Conservation (phyloP, 2,888 invertebrate species). For the Drosophila subsilvestris region DNA sequence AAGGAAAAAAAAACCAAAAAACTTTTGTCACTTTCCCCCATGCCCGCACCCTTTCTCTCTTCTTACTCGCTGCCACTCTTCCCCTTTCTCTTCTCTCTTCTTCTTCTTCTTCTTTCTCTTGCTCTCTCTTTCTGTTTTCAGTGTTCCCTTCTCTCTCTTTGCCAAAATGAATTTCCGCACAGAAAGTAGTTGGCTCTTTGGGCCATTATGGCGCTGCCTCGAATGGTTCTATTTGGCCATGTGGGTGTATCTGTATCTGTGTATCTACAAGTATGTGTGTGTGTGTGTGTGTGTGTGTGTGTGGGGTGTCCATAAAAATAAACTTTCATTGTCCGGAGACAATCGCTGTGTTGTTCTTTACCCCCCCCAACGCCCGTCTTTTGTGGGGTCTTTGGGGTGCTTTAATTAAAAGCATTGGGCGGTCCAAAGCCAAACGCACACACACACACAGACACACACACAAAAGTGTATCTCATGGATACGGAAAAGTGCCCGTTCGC, state of each 20-base stretch:
- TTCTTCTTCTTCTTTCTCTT: neutral
- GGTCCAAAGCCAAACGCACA: slow-evolving; percentile 59
- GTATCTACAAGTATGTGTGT: neutral
- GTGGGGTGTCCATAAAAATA: slow-evolving; percentile 57
- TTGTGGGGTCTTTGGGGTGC: slow-evolving; percentile 30
- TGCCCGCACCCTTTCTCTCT: neutral
- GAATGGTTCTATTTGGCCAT: neutral
- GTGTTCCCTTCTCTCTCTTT: slow-evolving; percentile 6
- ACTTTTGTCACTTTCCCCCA: slow-evolving; percentile 15
- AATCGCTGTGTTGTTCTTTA: slow-evolving; percentile 17
- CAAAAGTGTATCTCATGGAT: slow-evolving; percentile 64
- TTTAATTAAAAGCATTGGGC: slow-evolving; percentile 71
- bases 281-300: slow-evolving; percentile 1
- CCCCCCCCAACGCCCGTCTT: neutral
- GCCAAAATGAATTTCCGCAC: slow-evolving; percentile 53
- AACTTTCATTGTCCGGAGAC: slow-evolving; percentile 38
- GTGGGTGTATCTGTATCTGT: slow-evolving; percentile 15
- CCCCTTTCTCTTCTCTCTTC: too few species aligned
- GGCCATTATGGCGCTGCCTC: slow-evolving; percentile 22
- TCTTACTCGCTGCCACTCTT: neutral
- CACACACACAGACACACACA: slow-evolving; percentile 41
- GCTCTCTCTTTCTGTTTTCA: neutral
- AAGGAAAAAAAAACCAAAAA: neutral
- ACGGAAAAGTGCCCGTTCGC: slow-evolving; percentile 40
- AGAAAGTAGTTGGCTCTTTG: slow-evolving; percentile 27